phyloP scores from a whole-genome alignment of 2,888 invertebrate genomes.

The Eupithecia pulchellata region DNA sequence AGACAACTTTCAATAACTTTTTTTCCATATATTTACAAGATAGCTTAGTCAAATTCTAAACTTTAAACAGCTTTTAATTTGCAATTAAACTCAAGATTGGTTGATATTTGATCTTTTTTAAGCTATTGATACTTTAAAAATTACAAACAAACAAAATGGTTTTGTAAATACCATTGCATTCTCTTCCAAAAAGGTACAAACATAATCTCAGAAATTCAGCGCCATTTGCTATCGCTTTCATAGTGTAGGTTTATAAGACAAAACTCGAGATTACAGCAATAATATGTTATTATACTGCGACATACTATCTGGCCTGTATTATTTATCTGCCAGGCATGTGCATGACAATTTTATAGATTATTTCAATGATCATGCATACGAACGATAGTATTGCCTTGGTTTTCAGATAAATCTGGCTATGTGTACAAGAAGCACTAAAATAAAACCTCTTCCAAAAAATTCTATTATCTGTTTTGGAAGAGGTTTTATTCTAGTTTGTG shows the following conservation, averaged over 20 bases:
- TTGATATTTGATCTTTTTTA: too few species aligned
- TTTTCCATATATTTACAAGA: too few species aligned
- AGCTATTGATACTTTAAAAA: too few species aligned
- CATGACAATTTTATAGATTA: constrained; percentile 82
- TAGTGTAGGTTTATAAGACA: constrained; percentile 38
- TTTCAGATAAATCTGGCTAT: not conserved
- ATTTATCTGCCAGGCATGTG: constrained; percentile 77
- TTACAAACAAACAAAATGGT: too few species aligned
- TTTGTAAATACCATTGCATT: not conserved
- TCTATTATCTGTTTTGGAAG: too few species aligned
- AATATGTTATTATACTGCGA: constrained; percentile 80
- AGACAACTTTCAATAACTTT: too few species aligned
- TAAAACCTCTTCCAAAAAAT: too few species aligned
- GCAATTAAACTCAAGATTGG: too few species aligned
- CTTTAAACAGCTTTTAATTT: too few species aligned
- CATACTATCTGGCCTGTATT: constrained; percentile 78
- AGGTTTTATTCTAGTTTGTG: too few species aligned
- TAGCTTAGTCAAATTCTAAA: too few species aligned
- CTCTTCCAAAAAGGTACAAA: not conserved
- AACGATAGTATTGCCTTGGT: constrained; percentile 47
- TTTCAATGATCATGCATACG: constrained; percentile 71
- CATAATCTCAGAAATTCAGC: constrained; percentile 3
- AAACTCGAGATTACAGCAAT: constrained; percentile 65
- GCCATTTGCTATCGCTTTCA: constrained; percentile 21
- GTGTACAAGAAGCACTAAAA: constrained; percentile 7